These are phyloP conservation scores for Hofmannophila pseudospretella DNA, from an alignment of 2,888 invertebrate species.

Conservation along the genomic window DNA sequence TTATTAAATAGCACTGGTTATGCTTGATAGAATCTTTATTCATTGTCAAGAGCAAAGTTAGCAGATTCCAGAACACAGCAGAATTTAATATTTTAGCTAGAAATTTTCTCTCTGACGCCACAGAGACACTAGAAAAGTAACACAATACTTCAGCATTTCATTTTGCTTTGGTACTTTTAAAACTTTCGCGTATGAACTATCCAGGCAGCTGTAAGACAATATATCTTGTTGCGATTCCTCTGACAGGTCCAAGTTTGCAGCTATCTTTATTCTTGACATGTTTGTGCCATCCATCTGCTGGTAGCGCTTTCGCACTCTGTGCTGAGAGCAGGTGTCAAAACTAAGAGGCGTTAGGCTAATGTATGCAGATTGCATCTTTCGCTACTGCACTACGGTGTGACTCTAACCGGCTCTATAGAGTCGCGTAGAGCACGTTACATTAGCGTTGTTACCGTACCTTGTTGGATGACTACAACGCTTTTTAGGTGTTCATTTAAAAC, in stretches of 20 bases:
- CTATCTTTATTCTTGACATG: constrained; percentile 59
- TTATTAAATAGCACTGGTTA: too few species aligned
- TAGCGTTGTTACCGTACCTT: constrained; percentile 53
- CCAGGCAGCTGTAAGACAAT: constrained; percentile 19
- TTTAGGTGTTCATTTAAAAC: constrained; percentile 18
- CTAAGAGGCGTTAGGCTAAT: constrained; percentile 73
- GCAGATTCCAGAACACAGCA: too few species aligned
- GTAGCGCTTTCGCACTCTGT: constrained; percentile 40
- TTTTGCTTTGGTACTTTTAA: too few species aligned
- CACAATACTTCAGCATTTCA: too few species aligned
- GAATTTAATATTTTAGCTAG: too few species aligned
- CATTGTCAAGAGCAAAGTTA: too few species aligned
- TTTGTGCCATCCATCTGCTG: constrained; percentile 63
- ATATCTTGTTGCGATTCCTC: constrained; percentile 19
- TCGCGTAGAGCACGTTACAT: constrained; percentile 32
- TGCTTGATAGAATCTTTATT: too few species aligned
- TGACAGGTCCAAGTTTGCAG: constrained; percentile 46
- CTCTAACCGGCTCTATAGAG: constrained; percentile 14
- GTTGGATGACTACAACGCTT: constrained; percentile 33
- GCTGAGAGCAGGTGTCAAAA: constrained; percentile 73
- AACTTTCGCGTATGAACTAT: constrained; percentile 4
- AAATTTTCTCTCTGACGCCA: too few species aligned
- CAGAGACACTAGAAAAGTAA: too few species aligned
- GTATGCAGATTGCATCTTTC: constrained; percentile 75
- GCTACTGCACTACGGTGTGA: constrained; percentile 34